Evolutionary conservation across 2,797 vertebrate genomes (phyloP).

Genomic region (Peromyscus eremicus): DNA sequence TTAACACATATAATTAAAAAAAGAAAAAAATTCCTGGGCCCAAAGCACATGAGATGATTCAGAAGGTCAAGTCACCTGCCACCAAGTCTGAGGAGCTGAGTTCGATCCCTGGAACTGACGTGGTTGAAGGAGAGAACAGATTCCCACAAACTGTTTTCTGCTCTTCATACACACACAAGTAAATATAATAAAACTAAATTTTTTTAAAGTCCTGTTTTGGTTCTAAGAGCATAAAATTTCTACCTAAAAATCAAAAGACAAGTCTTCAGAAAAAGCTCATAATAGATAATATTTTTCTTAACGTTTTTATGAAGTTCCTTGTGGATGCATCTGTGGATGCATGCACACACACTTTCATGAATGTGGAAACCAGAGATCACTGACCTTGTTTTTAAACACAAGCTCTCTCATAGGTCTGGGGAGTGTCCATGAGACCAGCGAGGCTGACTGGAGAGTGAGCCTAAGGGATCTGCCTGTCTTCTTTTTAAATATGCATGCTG

Average conservation of each 20-base stretch:
- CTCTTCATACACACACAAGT: too few species aligned
- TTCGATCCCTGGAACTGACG: too few species aligned
- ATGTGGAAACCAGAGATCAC: background rate
- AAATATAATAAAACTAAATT: background rate
- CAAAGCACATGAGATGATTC: background rate
- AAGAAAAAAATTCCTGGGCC: too few species aligned
- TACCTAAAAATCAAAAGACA: conserved; percentile 47
- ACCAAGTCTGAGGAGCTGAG: background rate
- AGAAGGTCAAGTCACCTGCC: background rate
- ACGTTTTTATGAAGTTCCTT: background rate
- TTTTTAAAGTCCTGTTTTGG: background rate
- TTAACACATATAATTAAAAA: background rate
- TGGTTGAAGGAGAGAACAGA: background rate
- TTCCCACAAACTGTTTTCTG: background rate
- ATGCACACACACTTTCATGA: background rate
- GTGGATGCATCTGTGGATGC: background rate
- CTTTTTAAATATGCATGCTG: background rate
- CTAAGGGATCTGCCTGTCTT: background rate
- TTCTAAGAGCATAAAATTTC: conserved; percentile 42
- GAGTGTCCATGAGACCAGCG: background rate
- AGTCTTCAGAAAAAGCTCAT: background rate
- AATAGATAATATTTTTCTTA: background rate
- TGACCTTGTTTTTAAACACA: background rate
- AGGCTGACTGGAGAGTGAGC: background rate
- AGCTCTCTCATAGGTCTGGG: background rate